Evolutionary conservation across 2,888 invertebrate species (phyloP), one percentile per base, ranked within the genome.

Genomic region (Plutella xylostella): DNA sequence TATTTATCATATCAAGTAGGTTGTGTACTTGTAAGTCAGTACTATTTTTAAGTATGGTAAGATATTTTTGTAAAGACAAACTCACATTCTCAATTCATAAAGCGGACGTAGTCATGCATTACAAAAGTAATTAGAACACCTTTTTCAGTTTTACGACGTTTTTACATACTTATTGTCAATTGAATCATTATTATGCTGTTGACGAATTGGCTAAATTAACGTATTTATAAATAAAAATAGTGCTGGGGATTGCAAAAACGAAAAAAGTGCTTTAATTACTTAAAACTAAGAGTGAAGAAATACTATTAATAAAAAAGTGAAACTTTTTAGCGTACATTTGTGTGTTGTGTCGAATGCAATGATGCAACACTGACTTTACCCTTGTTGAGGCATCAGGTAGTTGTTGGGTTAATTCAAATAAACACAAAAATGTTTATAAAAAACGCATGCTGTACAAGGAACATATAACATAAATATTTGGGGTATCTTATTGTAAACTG

Each of bases 291-390:
- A 64, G 30, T 31, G 20, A 42, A 39, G 39, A 39, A 28, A 22
- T 39, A 25, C 15, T 17, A 4, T 17, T 15, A 15, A 34, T 12
- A 63, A 66, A 72, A 66, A 59, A 60, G 68, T 65, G 63, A 76
- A 73, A 72, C 69, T 80, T 80, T 80, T 80, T 82, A 85, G 85
- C 85, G 85, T 84, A 84, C 85, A 85, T 80, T 63, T 85, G 84
- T 84, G 85, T 85, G 85, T 76, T 68, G 82, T 79, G 79, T 78
- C 83, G 82, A 85, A 85, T 75, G 84, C 85, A 85, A 83, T 83
- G 83, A 77, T 84, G 83, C 85, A 84, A 85, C 75, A 65, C 72
- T 84, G 85, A 85, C 84, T 76, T 68, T 65, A 72, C 69, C 78
- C 75, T 71, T 64, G 60, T 67, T 58, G 34, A 34, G 60, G 57